Evolutionary conservation across 2,113 vertebrate genomes (phyloP).

Genomic region (Trichechus manatus): DNA sequence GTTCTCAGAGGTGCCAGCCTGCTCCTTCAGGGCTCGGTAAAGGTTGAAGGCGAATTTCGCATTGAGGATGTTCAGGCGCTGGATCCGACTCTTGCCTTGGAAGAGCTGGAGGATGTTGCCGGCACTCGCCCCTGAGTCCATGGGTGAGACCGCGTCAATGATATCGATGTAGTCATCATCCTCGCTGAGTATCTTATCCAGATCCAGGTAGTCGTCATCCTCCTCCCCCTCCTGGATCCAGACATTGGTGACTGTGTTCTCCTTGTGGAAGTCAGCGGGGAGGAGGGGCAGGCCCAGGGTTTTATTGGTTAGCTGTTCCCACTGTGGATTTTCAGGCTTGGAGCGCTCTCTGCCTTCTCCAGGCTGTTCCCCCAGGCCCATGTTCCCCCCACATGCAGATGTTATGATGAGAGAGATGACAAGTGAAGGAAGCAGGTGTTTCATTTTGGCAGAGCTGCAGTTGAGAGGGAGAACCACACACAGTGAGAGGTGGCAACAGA

Average conservation of each 20-base stretch:
- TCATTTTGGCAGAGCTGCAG: conserved; percentile 89
- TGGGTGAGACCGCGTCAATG: conserved; percentile 91
- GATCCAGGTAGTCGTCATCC: conserved; percentile 94
- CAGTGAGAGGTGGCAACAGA: neutral
- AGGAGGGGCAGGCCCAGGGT: conserved; percentile 85
- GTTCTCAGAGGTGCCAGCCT: conserved; percentile 91
- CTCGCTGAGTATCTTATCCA: conserved; percentile 91
- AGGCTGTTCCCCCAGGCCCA: conserved; percentile 89
- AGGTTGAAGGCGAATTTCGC: conserved; percentile 95
- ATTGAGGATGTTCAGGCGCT: conserved; percentile 95
- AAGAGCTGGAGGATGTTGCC: conserved; percentile 94
- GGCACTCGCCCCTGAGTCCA: conserved; percentile 88
- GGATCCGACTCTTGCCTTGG: conserved; percentile 93
- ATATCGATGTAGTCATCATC: conserved; percentile 93
- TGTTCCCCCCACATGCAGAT: conserved; percentile 87
- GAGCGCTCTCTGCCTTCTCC: conserved; percentile 40
- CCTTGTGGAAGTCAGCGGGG: conserved; percentile 92
- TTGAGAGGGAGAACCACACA: conserved; percentile 37
- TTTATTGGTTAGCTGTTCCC: neutral
- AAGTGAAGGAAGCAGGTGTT: conserved; percentile 81
- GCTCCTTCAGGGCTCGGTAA: conserved; percentile 92
- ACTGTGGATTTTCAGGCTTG: conserved; percentile 55
- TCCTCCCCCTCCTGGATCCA: conserved; percentile 92
- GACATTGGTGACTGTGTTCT: conserved; percentile 96
- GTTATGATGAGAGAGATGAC: conserved; percentile 86